These are phyloP conservation scores for Drosophila suzukii DNA, from an alignment of 1,140 invertebrate species.

Conservation along the genomic window DNA sequence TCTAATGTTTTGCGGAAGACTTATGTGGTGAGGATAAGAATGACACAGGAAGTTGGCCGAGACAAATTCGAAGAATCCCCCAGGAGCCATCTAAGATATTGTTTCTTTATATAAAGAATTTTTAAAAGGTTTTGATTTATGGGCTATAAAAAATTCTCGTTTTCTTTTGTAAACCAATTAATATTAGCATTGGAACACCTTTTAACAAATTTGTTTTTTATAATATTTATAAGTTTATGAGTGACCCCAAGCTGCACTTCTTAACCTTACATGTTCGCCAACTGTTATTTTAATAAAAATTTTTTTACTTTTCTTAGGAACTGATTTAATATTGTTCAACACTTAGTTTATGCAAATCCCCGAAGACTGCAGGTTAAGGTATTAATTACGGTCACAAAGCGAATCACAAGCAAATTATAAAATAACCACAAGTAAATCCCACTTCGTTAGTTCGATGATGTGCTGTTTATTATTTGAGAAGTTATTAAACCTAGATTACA, in stretches of 20 bases:
- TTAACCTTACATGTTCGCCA: too few relatives aligned
- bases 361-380: neutral
- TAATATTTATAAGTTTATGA: too few relatives aligned
- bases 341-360: too few relatives aligned
- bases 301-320: too few relatives aligned
- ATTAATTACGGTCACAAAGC: neutral
- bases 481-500: slow-evolving; percentile 31
- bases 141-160: neutral
- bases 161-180: too few relatives aligned
- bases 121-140: slow-evolving; percentile 28
- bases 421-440: neutral
- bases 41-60: slow-evolving; percentile 62
- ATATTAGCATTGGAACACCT: too few relatives aligned
- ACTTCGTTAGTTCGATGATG: neutral
- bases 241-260: too few relatives aligned
- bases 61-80: slow-evolving; percentile 29
- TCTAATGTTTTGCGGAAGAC: slow-evolving; percentile 72
- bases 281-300: too few relatives aligned
- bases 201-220: too few relatives aligned
- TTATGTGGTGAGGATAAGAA: slow-evolving; percentile 49
- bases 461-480: slow-evolving; percentile 11
- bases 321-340: too few relatives aligned
- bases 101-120: neutral
- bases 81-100: slow-evolving; percentile 3
- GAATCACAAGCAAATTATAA: neutral